Base-by-base conservation (phyloP, 2,888 invertebrate species). In the Heterodera filipjevi region DNA sequence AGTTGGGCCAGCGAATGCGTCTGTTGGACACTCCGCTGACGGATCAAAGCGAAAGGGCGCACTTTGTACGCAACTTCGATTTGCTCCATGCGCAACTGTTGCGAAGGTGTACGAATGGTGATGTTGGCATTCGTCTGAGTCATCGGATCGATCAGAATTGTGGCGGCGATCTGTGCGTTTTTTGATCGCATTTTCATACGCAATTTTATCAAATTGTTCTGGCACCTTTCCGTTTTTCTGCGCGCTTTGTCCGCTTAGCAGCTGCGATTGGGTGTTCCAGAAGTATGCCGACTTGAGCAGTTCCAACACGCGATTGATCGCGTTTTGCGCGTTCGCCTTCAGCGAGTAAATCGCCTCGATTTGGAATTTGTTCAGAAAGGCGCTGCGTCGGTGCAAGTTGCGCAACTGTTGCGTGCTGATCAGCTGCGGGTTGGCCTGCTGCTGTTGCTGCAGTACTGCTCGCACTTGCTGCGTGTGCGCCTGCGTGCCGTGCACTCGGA, bases 291-390 rank as follows among this genome's bases (percentile, higher is more conserved):
- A 78, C 83, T 85, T 85, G 81, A 87, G 33, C 66, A 85, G 76
- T 64, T 84, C 82, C 80, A 82, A 82, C 76, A 78, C 66, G 66
- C 83, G 81, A 70, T 75, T 39, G 71, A 84, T 59, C 68, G 74
- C 66, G 71, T 80, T 77, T 73, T 84, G 78, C 76, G 82, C 82
- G 64, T 76, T 77, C 44, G 79, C 77, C 79, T 71, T 73, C 66
- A 85, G 78, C 76, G 84, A 80, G 82, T 86, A 85, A 53, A 78
- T 78, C 39, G 72, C 83, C 76, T 85, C 84, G 49, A 81, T 79
- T 77, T 88, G 85, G 80, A 82, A 85, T 82, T 87, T 84, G 82
- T 87, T 89, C 81, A 89, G 84, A 77, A 89, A 84, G 80, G 87
- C 86, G 80, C 73, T 75, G 64, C 66, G 81, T 66, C 71, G 49